Evolutionary conservation across 64 coral and sea anemone genomes (phyloP).

Genomic region (Actinia equina): DNA sequence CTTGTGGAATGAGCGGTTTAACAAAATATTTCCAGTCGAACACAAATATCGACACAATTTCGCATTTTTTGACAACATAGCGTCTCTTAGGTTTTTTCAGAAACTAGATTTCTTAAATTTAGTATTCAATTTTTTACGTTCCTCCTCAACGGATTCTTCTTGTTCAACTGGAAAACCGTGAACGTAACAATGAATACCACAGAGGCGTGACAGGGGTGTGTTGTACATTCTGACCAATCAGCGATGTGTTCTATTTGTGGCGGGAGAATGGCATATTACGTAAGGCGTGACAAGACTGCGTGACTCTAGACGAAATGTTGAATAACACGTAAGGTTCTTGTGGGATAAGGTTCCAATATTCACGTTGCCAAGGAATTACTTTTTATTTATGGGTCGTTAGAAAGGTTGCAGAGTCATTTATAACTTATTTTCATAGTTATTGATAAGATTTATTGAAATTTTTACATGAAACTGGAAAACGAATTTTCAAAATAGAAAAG

Average conservation of each 20-base stretch:
- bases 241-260: background rate
- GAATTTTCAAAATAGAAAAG: too few species aligned
- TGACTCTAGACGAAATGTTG: background rate
- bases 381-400: background rate
- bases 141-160: background rate
- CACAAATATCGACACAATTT: constrained; percentile 9
- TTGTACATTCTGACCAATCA: constrained; percentile 25
- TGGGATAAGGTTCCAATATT: background rate
- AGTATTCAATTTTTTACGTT: background rate
- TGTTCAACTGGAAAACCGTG: background rate
- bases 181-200: background rate
- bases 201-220: constrained; percentile 41
- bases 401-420: background rate
- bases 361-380: background rate
- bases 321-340: background rate
- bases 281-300: background rate
- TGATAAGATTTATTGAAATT: too few species aligned
- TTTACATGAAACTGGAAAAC: too few species aligned
- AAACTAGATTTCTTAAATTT: background rate
- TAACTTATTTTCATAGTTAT: background rate
- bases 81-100: background rate
- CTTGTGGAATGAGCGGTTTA: constrained; percentile 26
- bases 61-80: constrained; percentile 31
- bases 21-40: background rate
- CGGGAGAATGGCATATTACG: constrained; percentile 7